A percentile compares a stretch with the other conserved stretches of the same genome.
Conservation (phyloP, 2,797 vertebrate genomes). For the Notamacropus eugenii region DNA sequence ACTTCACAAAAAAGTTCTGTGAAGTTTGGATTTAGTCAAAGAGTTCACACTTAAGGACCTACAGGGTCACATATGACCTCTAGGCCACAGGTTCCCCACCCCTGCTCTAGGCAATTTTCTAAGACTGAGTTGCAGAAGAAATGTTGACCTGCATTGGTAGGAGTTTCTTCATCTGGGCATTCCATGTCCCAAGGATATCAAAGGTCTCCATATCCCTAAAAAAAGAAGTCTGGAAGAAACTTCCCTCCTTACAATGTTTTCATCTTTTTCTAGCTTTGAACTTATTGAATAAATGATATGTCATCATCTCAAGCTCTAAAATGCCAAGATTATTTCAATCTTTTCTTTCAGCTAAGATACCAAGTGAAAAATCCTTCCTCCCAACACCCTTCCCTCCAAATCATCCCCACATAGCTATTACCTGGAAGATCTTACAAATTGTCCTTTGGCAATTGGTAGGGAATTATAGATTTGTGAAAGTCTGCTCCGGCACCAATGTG, state of each 20-base stretch:
- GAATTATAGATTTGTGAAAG: background rate
- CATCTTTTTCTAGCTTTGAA: background rate
- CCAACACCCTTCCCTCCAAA: background rate
- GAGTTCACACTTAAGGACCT: too few relatives aligned
- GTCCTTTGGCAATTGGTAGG: background rate
- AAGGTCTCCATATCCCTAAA: background rate
- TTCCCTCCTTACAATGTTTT: background rate
- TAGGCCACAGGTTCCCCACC: too few relatives aligned
- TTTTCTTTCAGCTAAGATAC: background rate
- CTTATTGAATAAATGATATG: background rate
- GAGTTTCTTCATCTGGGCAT: background rate
- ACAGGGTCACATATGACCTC: too few relatives aligned
- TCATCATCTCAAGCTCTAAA: background rate
- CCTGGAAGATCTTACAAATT: background rate
- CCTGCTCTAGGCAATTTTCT: background rate
- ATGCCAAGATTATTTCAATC: background rate
- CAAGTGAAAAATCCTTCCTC: background rate
- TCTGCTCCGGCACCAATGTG: background rate
- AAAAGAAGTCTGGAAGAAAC: background rate
- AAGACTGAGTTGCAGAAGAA: background rate
- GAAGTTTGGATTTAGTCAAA: too few relatives aligned
- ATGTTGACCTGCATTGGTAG: background rate
- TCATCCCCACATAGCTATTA: background rate
- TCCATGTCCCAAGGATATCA: background rate
- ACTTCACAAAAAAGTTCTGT: too few relatives aligned